Evolutionary conservation across 2,888 invertebrate genomes (phyloP), one percentile per base, ranked within the genome.

Genomic region (Osmoderma eremita): DNA sequence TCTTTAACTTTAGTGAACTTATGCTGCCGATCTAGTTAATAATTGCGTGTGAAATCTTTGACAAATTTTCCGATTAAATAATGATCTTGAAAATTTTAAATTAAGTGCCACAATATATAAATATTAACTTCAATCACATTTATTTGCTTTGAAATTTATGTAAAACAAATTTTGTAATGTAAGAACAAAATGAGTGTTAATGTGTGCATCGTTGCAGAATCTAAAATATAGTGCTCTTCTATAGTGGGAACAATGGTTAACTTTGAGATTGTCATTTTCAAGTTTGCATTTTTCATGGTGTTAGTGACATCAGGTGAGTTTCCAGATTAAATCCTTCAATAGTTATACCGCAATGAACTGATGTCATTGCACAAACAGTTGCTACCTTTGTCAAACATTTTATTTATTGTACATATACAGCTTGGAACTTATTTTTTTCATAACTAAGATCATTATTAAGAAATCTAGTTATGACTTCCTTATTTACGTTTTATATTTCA

Each of bases 221-320:
- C 17, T 36, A 18, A 45, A 61, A 48, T 48, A 61, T 30, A 61
- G 58, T 61, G 58, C 1, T 51, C 15, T 53, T 5, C 8, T 51
- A 15, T 53, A 61, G 58, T 61, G 30, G 17, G 30, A 61, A 48
- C 45, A 58, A 66, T 66, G 65, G 56, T 66, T 41, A 50, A 56
- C 41, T 12, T 56, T 56, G 65, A 58, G 20, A 38, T 56, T 41
- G 38, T 39, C 36, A 15, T 58, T n/a, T 58, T 66, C 24, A 66
- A 50, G 39, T 58, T 58, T 49, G 58, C 61, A n/a, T 38, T 66
- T 20, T 50, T 66, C 17, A 56, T 66, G 49, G 58, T 58, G 8
- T 41, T 66, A 41, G 58, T 66, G 1, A 15, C 65, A 8, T 50
- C 48, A 15, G 65, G 65, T 66, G 18, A 66, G 65, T 58, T 30